Evolutionary conservation across 2,888 invertebrate genomes (phyloP).

Genomic region (Pristionchus arcanus): DNA sequence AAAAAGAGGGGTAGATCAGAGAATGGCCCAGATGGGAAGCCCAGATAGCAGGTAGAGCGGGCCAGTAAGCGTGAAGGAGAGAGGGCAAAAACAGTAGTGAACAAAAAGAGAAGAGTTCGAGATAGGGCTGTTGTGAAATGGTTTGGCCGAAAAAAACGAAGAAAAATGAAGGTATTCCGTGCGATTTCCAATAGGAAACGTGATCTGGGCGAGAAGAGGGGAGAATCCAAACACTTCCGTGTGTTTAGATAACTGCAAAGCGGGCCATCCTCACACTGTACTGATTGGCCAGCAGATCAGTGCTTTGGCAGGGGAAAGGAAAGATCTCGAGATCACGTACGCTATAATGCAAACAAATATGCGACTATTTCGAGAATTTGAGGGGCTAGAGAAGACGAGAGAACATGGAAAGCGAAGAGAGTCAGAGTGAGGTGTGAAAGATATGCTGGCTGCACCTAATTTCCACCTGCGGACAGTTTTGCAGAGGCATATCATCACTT

Average conservation of each 20-base stretch:
- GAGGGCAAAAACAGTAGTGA: neutral
- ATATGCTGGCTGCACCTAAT: neutral
- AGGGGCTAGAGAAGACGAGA: too few relatives aligned
- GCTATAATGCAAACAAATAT: too few relatives aligned
- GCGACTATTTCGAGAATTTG: too few relatives aligned
- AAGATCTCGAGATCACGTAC: too few relatives aligned
- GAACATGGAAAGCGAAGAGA: neutral
- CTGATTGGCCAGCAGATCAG: neutral
- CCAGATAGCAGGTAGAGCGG: neutral
- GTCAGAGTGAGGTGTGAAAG: neutral
- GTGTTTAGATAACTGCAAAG: conserved; percentile 30
- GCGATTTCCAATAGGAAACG: neutral
- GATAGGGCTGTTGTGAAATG: too few relatives aligned
- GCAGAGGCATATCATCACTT: too few relatives aligned
- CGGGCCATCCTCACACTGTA: neutral
- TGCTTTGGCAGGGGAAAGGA: neutral
- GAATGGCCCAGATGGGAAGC: neutral
- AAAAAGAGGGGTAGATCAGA: conserved; percentile 36
- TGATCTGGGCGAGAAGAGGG: neutral
- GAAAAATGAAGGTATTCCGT: neutral
- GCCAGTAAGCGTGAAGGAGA: neutral
- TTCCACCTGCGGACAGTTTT: neutral
- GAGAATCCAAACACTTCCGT: neutral
- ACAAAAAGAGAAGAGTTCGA: too few relatives aligned
- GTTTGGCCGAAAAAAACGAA: too few relatives aligned